Percentiles rank a stretch among this genome's conserved stretches.
Conservation (phyloP, 1,140 invertebrate genomes). For the Polypedilum pembai region DNA sequence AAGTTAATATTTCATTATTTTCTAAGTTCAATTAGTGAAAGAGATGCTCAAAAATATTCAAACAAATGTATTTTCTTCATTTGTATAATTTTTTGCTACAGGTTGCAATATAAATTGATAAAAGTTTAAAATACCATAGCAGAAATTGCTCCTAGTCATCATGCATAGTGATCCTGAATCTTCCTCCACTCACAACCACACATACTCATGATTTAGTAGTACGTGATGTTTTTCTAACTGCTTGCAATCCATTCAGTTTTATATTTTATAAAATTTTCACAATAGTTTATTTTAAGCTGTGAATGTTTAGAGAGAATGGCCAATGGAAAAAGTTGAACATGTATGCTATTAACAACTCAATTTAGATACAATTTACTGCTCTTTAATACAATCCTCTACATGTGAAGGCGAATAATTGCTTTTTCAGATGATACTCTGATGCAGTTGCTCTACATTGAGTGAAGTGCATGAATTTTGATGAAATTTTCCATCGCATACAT, state of each 20-base stretch:
- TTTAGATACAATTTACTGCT: slow-evolving; percentile 18
- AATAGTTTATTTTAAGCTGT: no score
- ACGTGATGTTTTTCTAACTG: slow-evolving; percentile 3
- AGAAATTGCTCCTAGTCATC: slow-evolving; percentile 2
- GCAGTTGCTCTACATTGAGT: no score
- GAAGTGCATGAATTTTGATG: no score
- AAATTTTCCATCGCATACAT: no score
- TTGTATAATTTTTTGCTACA: neutral
- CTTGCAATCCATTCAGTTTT: neutral
- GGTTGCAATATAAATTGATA: slow-evolving; percentile 1
- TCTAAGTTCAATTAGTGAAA: neutral
- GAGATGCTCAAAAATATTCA: neutral
- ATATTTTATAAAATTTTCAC: neutral
- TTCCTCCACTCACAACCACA: neutral
- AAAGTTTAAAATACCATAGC: neutral
- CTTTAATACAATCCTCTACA: neutral
- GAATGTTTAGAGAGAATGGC: no score
- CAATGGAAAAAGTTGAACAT: neutral
- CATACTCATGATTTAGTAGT: neutral
- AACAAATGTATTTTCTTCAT: neutral
- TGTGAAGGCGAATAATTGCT: slow-evolving; percentile 5
- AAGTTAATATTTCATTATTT: no score
- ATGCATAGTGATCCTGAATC: neutral
- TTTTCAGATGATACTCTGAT: neutral
- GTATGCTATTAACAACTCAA: slow-evolving; percentile 17